Conservation (phyloP, 2,113 vertebrate species). For the Arvicanthis niloticus region DNA sequence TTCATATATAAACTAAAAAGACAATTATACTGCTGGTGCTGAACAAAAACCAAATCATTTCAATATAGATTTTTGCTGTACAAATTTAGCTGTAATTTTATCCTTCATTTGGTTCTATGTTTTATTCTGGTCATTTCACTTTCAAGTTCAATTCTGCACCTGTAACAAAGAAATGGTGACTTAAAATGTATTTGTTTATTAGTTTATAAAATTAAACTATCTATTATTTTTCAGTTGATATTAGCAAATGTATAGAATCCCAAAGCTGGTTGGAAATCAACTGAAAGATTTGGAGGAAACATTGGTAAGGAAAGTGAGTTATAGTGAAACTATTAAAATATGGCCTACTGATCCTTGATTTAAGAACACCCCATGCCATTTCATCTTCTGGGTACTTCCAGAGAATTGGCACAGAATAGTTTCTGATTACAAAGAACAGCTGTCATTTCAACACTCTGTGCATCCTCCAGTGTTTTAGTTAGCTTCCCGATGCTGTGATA, state of each 20-base stretch:
- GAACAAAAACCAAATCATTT: neutral
- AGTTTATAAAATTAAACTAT: neutral
- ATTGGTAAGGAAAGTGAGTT: conserved; percentile 24
- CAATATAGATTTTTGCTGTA: neutral
- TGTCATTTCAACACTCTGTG: conserved; percentile 28
- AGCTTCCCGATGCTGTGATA: neutral
- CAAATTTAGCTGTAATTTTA: conserved; percentile 6
- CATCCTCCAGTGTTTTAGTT: neutral
- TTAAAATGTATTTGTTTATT: neutral
- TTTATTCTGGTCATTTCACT: neutral
- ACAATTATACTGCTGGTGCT: neutral
- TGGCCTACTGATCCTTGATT: neutral
- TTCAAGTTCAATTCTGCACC: neutral
- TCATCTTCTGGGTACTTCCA: neutral
- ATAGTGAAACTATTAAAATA: neutral
- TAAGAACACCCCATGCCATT: neutral
- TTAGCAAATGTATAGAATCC: neutral
- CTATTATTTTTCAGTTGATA: conserved; percentile 26
- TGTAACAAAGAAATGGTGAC: conserved; percentile 5
- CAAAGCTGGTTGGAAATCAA: neutral
- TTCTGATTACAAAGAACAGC: conserved; percentile 19
- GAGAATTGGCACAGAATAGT: neutral
- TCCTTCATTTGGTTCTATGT: neutral
- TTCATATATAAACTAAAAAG: neutral
- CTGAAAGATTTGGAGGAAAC: conserved; percentile 30